These are phyloP conservation scores for Emydoidea blandingii DNA, from an alignment of 2,797 vertebrate species.

Conservation along the genomic window DNA sequence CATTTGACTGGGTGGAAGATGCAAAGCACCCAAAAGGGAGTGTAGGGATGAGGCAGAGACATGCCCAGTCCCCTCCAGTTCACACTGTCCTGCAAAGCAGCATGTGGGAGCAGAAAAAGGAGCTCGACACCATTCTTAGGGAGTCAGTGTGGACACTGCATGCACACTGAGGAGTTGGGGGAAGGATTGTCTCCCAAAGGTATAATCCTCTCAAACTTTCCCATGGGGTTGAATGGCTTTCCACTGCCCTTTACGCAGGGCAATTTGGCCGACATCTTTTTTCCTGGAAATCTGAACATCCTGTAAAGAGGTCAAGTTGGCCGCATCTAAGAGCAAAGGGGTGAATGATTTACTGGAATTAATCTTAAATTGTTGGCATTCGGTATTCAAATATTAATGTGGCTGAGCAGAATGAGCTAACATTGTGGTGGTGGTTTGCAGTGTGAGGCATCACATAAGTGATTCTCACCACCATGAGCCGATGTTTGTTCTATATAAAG, in stretches of 20 bases:
- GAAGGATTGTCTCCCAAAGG: conserved; percentile 36
- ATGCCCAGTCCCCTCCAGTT: too few species aligned
- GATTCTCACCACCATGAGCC: conserved; percentile 31
- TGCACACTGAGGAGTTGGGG: background rate
- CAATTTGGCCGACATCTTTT: conserved; percentile 11
- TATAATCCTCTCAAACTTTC: background rate
- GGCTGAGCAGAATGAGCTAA: conserved; percentile 31
- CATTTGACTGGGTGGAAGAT: background rate
- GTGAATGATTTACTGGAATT: conserved; percentile 48
- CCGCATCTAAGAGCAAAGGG: background rate
- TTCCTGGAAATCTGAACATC: conserved; percentile 47
- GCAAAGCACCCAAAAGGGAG: background rate
- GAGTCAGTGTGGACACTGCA: background rate
- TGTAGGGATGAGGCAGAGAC: background rate
- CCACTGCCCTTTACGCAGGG: background rate
- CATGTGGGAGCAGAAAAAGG: conserved; percentile 11
- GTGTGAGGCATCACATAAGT: background rate
- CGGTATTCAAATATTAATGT: conserved; percentile 46
- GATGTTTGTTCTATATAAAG: conserved; percentile 44
- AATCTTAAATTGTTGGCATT: conserved; percentile 47
- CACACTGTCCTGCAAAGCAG: background rate
- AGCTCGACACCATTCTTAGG: background rate
- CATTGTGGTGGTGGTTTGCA: conserved; percentile 46
- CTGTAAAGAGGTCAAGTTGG: background rate
- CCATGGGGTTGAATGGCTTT: conserved; percentile 9